Evolutionary conservation across 2,888 invertebrate species (phyloP).

Genomic region (Kuschelorhynchus macadamiae): DNA sequence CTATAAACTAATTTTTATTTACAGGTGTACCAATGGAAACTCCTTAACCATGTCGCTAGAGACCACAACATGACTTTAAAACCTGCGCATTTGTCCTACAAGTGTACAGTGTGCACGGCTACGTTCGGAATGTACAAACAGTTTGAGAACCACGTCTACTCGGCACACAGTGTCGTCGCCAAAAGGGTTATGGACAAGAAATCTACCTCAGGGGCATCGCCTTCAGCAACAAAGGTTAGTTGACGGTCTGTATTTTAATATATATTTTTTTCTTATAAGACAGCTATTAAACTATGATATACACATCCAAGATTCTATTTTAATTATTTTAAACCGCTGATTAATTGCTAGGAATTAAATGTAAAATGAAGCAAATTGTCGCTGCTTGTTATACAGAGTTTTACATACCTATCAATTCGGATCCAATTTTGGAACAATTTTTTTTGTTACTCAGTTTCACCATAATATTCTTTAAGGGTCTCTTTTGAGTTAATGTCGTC

Average conservation of each 20-base stretch:
- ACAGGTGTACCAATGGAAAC: slow-evolving; percentile 94
- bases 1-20: too few relatives aligned
- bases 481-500: too few relatives aligned
- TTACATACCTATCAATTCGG: background rate
- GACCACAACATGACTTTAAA: slow-evolving; percentile 94
- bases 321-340: too few relatives aligned
- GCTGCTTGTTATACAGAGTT: too few relatives aligned
- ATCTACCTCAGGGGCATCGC: slow-evolving; percentile 53
- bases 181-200: slow-evolving; percentile 88
- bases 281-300: too few relatives aligned
- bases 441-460: too few relatives aligned
- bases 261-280: too few relatives aligned
- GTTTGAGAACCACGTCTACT: slow-evolving; percentile 94
- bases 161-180: slow-evolving; percentile 91
- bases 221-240: slow-evolving; percentile 51
- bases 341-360: too few relatives aligned
- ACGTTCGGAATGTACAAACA: slow-evolving; percentile 96
- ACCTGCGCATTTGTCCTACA: slow-evolving; percentile 94
- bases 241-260: background rate
- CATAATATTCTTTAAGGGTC: too few relatives aligned
- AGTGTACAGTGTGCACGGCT: slow-evolving; percentile 95
- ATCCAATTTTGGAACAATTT: too few relatives aligned
- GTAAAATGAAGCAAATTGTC: too few relatives aligned
- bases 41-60: slow-evolving; percentile 91
- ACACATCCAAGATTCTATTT: too few relatives aligned